Evolutionary conservation across 2,888 invertebrate genomes (phyloP).

Genomic region (Xestoiulus laeticollis): DNA sequence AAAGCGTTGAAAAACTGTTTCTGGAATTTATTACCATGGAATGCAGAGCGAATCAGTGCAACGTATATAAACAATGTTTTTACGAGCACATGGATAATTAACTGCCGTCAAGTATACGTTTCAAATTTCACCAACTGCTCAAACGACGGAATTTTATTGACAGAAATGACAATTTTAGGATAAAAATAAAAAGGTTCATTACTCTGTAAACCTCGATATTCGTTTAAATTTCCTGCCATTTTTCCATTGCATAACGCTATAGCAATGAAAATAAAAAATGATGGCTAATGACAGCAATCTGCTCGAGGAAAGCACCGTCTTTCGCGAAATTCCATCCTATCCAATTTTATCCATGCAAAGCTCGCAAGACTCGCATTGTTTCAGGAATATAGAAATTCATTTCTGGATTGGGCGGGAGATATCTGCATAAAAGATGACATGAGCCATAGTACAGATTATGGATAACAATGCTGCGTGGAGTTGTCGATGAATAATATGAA

Average conservation of each 20-base stretch:
- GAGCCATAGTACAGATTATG: not conserved
- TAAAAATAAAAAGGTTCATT: not conserved
- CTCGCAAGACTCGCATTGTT: not conserved
- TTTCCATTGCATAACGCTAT: not conserved
- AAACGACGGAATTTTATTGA: not conserved
- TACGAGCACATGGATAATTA: not conserved
- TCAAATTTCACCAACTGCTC: not conserved
- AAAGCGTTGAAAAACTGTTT: not conserved
- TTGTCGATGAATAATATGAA: not conserved
- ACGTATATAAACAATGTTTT: not conserved
- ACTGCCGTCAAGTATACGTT: not conserved
- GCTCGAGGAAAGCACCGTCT: not conserved
- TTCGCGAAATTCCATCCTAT: not conserved
- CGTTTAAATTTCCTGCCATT: not conserved
- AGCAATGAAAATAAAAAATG: not conserved
- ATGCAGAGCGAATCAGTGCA: not conserved
- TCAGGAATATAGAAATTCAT: not conserved
- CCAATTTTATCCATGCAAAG: not conserved
- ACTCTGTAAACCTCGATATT: not conserved
- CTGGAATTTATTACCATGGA: not conserved
- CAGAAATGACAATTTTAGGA: not conserved
- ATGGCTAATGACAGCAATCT: slow-evolving; percentile 5
- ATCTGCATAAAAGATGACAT: not conserved
- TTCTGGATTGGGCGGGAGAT: not conserved
- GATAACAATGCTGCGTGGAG: slow-evolving; percentile 3